A percentile compares a stretch with the other conserved stretches of the same genome.
phyloP scores from a whole-genome alignment of 2,113 vertebrate genomes.

The Megaleporinus macrocephalus region DNA sequence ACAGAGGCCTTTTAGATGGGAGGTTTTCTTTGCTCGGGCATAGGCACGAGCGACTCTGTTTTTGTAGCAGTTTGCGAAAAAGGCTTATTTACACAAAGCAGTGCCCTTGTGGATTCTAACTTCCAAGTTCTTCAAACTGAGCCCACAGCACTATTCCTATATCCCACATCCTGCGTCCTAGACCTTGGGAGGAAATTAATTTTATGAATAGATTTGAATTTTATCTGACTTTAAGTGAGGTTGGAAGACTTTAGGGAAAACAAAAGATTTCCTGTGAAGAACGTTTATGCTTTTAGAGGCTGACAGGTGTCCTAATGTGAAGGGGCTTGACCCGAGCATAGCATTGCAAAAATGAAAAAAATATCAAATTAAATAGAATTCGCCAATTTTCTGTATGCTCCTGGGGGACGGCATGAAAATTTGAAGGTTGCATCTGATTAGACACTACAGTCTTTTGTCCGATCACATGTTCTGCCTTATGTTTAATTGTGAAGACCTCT shows the following conservation, averaged over 20 bases:
- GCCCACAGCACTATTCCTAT: conserved; percentile 34
- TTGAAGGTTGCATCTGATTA: too few species aligned
- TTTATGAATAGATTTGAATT: conserved; percentile 34
- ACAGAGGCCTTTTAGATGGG: conserved; percentile 65
- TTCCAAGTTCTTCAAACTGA: conserved; percentile 22
- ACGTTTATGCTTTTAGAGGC: not conserved
- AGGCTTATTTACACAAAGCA: conserved; percentile 63
- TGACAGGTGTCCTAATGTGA: not conserved
- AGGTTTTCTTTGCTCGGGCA: conserved; percentile 1
- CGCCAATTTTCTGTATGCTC: too few species aligned
- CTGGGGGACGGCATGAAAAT: too few species aligned
- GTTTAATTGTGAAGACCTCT: too few species aligned
- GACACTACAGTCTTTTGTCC: too few species aligned
- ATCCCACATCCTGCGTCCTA: conserved; percentile 42
- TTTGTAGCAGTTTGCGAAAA: conserved; percentile 70
- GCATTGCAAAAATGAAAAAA: too few species aligned
- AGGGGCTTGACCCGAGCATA: too few species aligned
- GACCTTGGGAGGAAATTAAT: not conserved
- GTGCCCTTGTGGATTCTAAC: conserved; percentile 52
- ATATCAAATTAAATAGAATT: too few species aligned
- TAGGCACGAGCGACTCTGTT: conserved; percentile 58
- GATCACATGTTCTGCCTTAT: too few species aligned
- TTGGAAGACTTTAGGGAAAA: not conserved
- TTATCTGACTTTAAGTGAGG: not conserved
- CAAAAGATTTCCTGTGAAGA: not conserved